Evolutionary conservation across 2,888 invertebrate genomes (phyloP).

Genomic region (Chrysodeixis includens): DNA sequence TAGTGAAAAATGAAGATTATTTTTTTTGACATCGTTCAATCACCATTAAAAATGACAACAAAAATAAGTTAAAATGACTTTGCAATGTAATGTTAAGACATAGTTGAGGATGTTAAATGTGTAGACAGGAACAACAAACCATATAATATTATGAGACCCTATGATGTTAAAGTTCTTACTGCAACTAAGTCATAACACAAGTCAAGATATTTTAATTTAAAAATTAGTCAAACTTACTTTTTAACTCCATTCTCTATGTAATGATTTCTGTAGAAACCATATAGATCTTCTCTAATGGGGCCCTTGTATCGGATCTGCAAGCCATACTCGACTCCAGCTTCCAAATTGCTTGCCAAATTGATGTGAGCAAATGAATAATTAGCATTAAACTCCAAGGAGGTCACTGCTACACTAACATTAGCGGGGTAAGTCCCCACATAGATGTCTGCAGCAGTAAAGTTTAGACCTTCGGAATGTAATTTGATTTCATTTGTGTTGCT

Average conservation of each 20-base stretch:
- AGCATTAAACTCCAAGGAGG: constrained; percentile 72
- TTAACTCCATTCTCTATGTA: constrained; percentile 85
- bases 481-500: constrained; percentile 74
- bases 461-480: constrained; percentile 79
- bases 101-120: no score
- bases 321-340: constrained; percentile 75
- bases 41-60: no score
- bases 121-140: no score
- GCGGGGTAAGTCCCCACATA: constrained; percentile 53
- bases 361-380: constrained; percentile 86
- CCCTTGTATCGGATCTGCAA: constrained; percentile 88
- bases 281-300: constrained; percentile 86
- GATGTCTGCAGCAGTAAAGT: constrained; percentile 67
- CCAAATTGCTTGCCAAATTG: constrained; percentile 75
- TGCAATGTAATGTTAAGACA: no score
- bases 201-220: no score
- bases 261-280: constrained; percentile 90
- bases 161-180: no score
- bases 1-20: no score
- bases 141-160: no score
- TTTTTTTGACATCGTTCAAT: no score
- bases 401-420: constrained; percentile 53
- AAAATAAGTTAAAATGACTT: no score
- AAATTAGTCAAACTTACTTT: constrained; percentile 84
- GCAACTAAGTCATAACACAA: no score